Percentiles rank a stretch among this genome's conserved stretches.
These are phyloP conservation scores for Orchesellides sinensis DNA, from an alignment of 2,888 invertebrate genomes.

Conservation along the genomic window DNA sequence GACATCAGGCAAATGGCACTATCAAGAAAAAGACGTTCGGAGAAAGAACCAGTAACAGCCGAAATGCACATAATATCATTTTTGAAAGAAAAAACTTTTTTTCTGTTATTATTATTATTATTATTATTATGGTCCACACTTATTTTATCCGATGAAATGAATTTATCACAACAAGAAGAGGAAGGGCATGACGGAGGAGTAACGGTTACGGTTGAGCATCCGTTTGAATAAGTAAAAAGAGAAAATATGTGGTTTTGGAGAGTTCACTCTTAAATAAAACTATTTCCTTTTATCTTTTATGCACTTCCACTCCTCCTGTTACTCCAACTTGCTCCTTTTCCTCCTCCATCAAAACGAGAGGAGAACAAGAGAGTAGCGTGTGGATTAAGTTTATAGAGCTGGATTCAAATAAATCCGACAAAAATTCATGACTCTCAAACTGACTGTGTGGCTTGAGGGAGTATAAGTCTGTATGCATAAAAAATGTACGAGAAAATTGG, in stretches of 20 bases:
- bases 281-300: constrained; percentile 18
- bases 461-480: no score
- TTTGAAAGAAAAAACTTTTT: constrained; percentile 28
- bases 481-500: not conserved
- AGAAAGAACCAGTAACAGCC: not conserved
- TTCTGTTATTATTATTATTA: no score
- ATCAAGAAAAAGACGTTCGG: constrained; percentile 8
- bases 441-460: not conserved
- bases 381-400: constrained; percentile 10
- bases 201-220: not conserved
- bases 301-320: not conserved
- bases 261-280: constrained; percentile 12
- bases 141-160: constrained; percentile 43
- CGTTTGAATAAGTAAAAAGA: not conserved
- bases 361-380: constrained; percentile 13
- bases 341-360: constrained; percentile 22
- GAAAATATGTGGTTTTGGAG: no score
- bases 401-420: constrained; percentile 37
- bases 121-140: constrained; percentile 39
- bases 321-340: no score
- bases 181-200: not conserved
- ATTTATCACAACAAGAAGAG: constrained; percentile 18
- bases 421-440: not conserved
- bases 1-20: constrained; percentile 38
- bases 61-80: not conserved